phyloP scores from a whole-genome alignment of 2,888 invertebrate species.

The Drosophila austrosaltans region DNA sequence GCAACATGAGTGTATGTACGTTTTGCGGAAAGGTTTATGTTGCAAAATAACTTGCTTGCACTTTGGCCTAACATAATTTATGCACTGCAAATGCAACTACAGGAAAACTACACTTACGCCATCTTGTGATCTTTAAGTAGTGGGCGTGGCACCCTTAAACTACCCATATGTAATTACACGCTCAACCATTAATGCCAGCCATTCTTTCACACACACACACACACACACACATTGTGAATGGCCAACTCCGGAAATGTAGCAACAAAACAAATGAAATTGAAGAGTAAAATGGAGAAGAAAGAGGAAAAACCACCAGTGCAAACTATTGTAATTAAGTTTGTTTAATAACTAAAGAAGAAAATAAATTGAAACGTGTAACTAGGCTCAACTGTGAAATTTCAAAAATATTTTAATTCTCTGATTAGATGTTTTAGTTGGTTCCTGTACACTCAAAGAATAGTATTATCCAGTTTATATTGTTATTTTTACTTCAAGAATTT shows the following conservation, averaged over 20 bases:
- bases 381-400: not conserved
- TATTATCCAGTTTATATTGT: too few relatives aligned
- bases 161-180: slow-evolving; percentile 71
- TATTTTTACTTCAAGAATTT: too few relatives aligned
- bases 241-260: slow-evolving; percentile 48
- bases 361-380: not conserved
- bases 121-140: slow-evolving; percentile 42
- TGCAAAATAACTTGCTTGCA: slow-evolving; percentile 77
- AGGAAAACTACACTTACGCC: slow-evolving; percentile 32
- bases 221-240: slow-evolving; percentile 40
- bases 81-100: slow-evolving; percentile 61
- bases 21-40: slow-evolving; percentile 64
- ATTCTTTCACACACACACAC: slow-evolving; percentile 43
- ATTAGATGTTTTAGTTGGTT: too few relatives aligned
- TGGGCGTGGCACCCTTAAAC: slow-evolving; percentile 55
- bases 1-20: slow-evolving; percentile 16
- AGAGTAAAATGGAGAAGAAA: slow-evolving; percentile 21
- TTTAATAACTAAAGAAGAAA: not conserved
- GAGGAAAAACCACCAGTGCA: slow-evolving; percentile 31
- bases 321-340: slow-evolving; percentile 27
- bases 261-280: slow-evolving; percentile 18
- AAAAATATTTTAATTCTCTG: not conserved
- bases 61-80: slow-evolving; percentile 79
- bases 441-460: too few relatives aligned
- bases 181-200: slow-evolving; percentile 51